A percentile compares a stretch with the other conserved stretches of the same genome.
These are phyloP conservation scores for Aphis craccivora DNA, from an alignment of 1,140 invertebrate genomes.

Conservation along the genomic window DNA sequence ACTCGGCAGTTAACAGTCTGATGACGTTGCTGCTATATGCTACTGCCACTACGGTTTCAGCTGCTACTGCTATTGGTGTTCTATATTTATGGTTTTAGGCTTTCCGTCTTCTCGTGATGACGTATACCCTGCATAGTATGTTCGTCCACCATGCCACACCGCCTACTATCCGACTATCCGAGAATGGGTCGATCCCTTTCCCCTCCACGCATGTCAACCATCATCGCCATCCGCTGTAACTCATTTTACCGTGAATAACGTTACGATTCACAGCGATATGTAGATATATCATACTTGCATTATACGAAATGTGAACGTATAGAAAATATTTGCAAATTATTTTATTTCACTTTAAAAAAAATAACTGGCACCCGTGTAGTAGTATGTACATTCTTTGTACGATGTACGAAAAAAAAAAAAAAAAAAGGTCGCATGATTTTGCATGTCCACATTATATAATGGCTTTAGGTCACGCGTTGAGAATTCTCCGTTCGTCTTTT, in stretches of 20 bases:
- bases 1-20: slow-evolving; percentile 53
- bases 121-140: not conserved
- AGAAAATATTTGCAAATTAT: not conserved
- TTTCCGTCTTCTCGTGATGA: not conserved
- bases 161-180: not conserved
- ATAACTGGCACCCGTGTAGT: not conserved
- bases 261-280: not conserved
- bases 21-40: slow-evolving; percentile 11
- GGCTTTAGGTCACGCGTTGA: too few relatives aligned
- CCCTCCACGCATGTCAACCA: not conserved
- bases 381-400: not conserved
- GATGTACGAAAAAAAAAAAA: not conserved
- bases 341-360: not conserved
- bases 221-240: not conserved
- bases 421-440: not conserved
- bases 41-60: not conserved
- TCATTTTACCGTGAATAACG: not conserved
- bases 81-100: slow-evolving; percentile 42
- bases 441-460: not conserved
- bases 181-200: not conserved
- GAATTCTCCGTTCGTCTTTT: not conserved
- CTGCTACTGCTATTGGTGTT: not conserved
- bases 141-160: not conserved
- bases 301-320: not conserved
- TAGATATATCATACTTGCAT: not conserved